Conservation (phyloP, 2,797 vertebrate species). For the Etheostoma perlongum region DNA sequence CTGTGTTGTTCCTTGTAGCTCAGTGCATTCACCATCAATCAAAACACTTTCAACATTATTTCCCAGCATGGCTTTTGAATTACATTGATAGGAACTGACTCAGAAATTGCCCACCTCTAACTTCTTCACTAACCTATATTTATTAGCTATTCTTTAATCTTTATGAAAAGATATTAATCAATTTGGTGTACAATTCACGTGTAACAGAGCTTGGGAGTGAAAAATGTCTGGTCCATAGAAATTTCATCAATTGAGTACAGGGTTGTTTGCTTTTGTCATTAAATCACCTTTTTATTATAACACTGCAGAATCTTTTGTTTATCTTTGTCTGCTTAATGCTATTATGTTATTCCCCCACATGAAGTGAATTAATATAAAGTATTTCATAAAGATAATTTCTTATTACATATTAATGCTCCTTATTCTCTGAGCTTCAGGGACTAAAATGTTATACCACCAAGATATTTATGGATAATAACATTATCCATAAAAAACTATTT, state of each 20-base stretch:
- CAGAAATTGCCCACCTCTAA: background rate
- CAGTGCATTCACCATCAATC: background rate
- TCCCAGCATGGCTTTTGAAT: slow-evolving; percentile 15
- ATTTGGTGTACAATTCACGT: background rate
- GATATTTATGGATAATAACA: slow-evolving; percentile 4
- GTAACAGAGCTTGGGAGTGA: background rate
- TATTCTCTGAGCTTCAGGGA: slow-evolving; percentile 30
- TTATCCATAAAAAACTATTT: background rate
- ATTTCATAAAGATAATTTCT: slow-evolving; percentile 16
- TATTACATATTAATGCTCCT: slow-evolving; percentile 29
- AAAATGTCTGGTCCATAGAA: background rate
- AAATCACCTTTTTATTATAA: slow-evolving; percentile 23
- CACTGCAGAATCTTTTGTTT: background rate
- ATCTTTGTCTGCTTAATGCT: background rate
- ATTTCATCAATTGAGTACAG: slow-evolving; percentile 4
- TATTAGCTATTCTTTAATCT: slow-evolving; percentile 9
- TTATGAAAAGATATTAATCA: slow-evolving; percentile 18
- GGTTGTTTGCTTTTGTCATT: slow-evolving; percentile 20
- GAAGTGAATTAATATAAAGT: background rate
- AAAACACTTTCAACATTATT: background rate
- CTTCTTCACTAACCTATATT: background rate
- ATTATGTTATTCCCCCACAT: background rate
- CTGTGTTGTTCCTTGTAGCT: background rate
- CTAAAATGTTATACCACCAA: slow-evolving; percentile 6
- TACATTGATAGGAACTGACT: background rate